These are phyloP conservation scores for Stichodactyla helianthus DNA, from an alignment of 64 coral and sea anemone species.

Conservation along the genomic window DNA sequence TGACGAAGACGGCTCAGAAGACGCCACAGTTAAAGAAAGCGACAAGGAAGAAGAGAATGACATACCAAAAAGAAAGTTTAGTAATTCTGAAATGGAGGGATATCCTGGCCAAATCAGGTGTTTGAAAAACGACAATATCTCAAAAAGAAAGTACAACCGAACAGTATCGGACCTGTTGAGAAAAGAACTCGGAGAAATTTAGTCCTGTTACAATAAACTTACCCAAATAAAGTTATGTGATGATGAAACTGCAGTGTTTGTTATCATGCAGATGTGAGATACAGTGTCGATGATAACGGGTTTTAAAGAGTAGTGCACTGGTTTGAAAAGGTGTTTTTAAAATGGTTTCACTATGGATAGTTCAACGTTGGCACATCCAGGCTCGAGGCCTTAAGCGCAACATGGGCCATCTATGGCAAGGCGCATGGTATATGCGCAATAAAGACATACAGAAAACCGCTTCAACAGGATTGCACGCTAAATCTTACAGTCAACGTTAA, in stretches of 20 bases:
- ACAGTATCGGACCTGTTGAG: background rate
- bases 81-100: background rate
- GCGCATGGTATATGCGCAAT: no score
- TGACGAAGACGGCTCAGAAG: background rate
- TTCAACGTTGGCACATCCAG: no score
- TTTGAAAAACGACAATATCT: background rate
- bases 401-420: no score
- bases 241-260: no score
- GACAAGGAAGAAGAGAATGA: background rate
- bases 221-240: background rate
- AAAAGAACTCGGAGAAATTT: conserved; percentile 19
- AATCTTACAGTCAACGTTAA: no score
- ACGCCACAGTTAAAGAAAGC: background rate
- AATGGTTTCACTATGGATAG: no score
- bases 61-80: conserved; percentile 1
- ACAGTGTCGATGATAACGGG: no score
- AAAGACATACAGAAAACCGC: background rate
- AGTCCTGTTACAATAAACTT: background rate
- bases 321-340: no score
- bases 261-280: no score
- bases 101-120: background rate
- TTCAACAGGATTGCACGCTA: background rate
- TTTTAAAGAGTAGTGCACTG: no score
- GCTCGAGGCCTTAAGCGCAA: no score
- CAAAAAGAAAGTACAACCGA: background rate